Conservation (phyloP, 2,888 invertebrate species). For the Siphlonurus alternatus region DNA sequence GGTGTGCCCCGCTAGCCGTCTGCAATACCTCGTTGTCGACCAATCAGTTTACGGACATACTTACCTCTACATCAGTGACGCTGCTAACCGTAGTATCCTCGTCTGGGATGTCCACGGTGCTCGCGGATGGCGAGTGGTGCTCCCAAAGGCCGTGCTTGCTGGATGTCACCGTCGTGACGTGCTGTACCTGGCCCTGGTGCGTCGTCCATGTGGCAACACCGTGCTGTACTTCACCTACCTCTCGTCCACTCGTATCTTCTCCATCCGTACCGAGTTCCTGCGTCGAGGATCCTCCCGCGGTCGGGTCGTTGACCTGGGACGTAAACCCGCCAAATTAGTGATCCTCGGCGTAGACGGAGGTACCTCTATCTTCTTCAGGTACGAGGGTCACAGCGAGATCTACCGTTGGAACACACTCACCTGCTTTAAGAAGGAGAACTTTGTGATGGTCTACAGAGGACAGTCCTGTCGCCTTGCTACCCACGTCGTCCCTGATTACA, state of each 20-base stretch:
- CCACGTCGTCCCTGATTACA: slow-evolving; percentile 39
- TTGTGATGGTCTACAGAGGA: slow-evolving; percentile 39
- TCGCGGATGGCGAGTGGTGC: slow-evolving; percentile 2
- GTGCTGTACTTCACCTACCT: slow-evolving; percentile 7
- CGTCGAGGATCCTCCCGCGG: background rate
- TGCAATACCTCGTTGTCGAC: slow-evolving; percentile 53
- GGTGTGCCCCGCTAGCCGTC: slow-evolving; percentile 37
- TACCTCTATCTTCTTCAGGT: slow-evolving; percentile 17
- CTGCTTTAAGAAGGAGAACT: slow-evolving; percentile 35
- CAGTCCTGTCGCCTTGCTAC: slow-evolving; percentile 40
- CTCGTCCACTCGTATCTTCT: slow-evolving; percentile 2
- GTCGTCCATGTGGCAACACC: background rate
- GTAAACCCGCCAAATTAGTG: background rate
- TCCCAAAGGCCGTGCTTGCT: slow-evolving; percentile 3
- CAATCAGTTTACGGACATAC: slow-evolving; percentile 24
- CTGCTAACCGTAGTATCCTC: slow-evolving; percentile 41
- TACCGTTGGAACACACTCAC: slow-evolving; percentile 33
- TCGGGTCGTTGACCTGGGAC: slow-evolving; percentile 4
- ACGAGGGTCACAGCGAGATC: slow-evolving; percentile 29
- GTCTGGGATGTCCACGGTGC: background rate
- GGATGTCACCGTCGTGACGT: slow-evolving; percentile 6
- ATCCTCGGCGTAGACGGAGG: slow-evolving; percentile 7
- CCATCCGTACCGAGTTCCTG: slow-evolving; percentile 6
- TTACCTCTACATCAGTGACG: slow-evolving; percentile 43
- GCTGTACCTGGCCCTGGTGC: slow-evolving; percentile 4